These are phyloP conservation scores for Procavia capensis DNA, from an alignment of 2,113 vertebrate genomes.

Conservation along the genomic window DNA sequence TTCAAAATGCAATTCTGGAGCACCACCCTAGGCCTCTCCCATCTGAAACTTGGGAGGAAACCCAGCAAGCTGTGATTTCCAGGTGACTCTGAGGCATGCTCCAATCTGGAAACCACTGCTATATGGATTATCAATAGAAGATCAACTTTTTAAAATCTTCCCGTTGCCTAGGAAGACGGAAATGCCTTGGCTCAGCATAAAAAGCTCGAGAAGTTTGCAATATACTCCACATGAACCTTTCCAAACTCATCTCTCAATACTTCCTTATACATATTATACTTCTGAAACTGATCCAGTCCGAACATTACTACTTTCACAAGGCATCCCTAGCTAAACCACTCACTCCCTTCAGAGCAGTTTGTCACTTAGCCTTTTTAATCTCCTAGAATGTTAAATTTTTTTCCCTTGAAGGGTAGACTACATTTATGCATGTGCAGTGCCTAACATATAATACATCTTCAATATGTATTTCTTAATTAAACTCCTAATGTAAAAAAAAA, in stretches of 20 bases:
- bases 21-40: neutral
- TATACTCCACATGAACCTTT: neutral
- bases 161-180: neutral
- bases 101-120: neutral
- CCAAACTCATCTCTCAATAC: neutral
- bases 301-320: neutral
- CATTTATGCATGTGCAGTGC: neutral
- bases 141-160: neutral
- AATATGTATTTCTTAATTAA: neutral
- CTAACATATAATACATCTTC: neutral
- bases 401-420: neutral
- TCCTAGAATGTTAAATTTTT: neutral
- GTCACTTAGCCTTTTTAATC: neutral
- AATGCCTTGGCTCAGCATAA: neutral
- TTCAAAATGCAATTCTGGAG: slow-evolving; percentile 28
- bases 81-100: neutral
- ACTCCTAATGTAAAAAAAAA: slow-evolving; percentile 49
- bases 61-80: neutral
- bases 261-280: neutral
- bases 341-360: neutral
- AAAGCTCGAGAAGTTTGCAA: neutral
- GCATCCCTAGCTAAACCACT: neutral
- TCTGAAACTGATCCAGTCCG: neutral
- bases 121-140: neutral
- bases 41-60: neutral